Base-by-base conservation (phyloP, 2,113 vertebrate species). In the Strix uralensis region DNA sequence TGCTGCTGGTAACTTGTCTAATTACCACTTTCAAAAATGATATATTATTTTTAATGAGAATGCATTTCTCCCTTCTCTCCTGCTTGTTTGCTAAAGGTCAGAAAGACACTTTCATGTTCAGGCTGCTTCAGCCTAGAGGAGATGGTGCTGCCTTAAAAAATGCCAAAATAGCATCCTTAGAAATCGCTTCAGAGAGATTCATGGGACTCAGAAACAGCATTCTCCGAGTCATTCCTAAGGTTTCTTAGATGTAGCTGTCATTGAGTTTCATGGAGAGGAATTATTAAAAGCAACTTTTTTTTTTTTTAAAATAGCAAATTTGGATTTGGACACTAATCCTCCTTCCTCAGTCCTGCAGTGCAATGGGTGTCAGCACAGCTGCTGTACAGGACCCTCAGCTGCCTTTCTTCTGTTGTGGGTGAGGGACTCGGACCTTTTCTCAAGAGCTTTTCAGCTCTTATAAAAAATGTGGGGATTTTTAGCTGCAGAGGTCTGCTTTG, bases 151-250 rank as follows among this genome's bases (percentile, higher is more conserved):
- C 90, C 85, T 69, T 66, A 46, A 86, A 74, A 57, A 36, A 34
- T 8, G 40, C 78, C 78, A 26, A 21, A 69, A 12, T 2, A 66
- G 8, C 47, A 61, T 59, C 52, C 44, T 70, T 30, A 49, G 74
- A 73, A 92, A 75, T 54, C 5, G 46, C 81, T 90, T 77, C 57
- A 32, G 87, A 85, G 81, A 32, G 8, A 32, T 61, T 30, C n/a
- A 14, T 4, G 36, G 81, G 70, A 62, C 74, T 63, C 13, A 18
- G 55, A 65, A 59, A 15, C 0, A 2, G 36, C 1, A 0, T 23
- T 36, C 54, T 74, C 2, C 0, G 59, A 90, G 30, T 26, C 29
- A 7, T 9, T 80, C 58, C 71, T 52, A 54, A 72, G 62, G 25
- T 46, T 58, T 47, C 61, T 86, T 21, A 77, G 58, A n/a, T 66